Evolutionary conservation across 2,797 vertebrate species (phyloP).

Genomic region (Argyrosomus regius): DNA sequence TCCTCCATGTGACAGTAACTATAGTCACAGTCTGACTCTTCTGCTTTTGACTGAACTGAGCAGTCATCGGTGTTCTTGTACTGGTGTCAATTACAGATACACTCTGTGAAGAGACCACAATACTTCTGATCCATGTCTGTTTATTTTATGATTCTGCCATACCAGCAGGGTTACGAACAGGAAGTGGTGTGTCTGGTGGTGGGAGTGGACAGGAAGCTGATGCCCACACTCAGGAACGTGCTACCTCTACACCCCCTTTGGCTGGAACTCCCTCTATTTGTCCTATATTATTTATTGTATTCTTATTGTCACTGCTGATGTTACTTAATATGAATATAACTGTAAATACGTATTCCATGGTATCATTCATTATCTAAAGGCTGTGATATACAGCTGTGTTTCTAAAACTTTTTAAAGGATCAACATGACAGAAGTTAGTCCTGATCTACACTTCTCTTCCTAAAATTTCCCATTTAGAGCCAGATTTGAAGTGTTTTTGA

Average conservation of each 20-base stretch:
- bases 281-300: not conserved
- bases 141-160: not conserved
- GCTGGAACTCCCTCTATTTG: not conserved
- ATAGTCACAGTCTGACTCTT: not conserved
- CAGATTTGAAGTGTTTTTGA: too few species aligned
- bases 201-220: constrained; percentile 6
- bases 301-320: not conserved
- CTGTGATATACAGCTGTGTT: too few species aligned
- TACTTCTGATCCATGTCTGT: not conserved
- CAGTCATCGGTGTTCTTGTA: not conserved
- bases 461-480: too few species aligned
- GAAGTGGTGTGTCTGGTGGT: not conserved
- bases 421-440: too few species aligned
- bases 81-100: not conserved
- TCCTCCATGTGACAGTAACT: not conserved
- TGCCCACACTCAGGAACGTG: constrained; percentile 2
- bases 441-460: too few species aligned
- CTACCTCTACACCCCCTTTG: not conserved
- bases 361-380: too few species aligned
- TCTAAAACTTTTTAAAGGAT: too few species aligned
- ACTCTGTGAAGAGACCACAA: not conserved
- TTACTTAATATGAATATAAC: not conserved
- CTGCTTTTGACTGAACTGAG: not conserved
- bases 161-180: not conserved
- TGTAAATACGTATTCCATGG: not conserved